Percentiles rank a stretch among this genome's conserved stretches.
phyloP scores from a whole-genome alignment of 2,888 invertebrate genomes.

The Bugulina stolonifera region DNA sequence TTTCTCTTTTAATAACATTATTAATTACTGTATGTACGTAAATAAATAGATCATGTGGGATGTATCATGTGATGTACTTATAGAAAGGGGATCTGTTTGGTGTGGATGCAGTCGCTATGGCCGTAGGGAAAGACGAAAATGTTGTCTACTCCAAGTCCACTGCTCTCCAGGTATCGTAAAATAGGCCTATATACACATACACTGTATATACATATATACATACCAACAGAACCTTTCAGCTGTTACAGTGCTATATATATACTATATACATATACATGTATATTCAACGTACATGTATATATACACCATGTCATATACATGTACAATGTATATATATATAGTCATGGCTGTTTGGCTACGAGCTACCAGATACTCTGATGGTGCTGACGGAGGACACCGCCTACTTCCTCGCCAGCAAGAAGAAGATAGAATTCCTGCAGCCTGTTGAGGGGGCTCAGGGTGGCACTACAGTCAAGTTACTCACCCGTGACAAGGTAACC shows the following conservation, averaged over 20 bases:
- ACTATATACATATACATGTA: no score
- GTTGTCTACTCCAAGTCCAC: constrained; percentile 93
- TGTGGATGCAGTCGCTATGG: constrained; percentile 82
- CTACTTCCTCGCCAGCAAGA: constrained; percentile 88
- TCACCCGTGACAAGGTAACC: constrained; percentile 78
- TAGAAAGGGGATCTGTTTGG: constrained; percentile 57
- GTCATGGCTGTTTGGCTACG: constrained; percentile 96
- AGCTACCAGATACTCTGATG: constrained; percentile 90
- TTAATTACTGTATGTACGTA: no score
- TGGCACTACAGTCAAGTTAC: constrained; percentile 74
- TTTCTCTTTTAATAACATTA: no score
- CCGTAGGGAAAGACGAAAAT: constrained; percentile 89
- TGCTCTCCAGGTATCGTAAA: constrained; percentile 85
- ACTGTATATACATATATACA: no score
- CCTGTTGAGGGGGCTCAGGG: constrained; percentile 57
- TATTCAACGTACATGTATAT: no score
- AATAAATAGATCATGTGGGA: no score
- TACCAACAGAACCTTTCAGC: no score
- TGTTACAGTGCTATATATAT: no score
- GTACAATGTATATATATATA: no score
- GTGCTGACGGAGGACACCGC: constrained; percentile 79
- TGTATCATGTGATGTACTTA: constrained; percentile 29
- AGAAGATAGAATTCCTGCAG: constrained; percentile 92
- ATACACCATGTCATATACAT: no score
- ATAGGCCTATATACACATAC: no score